These are phyloP conservation scores for Drosophila obscura DNA, from an alignment of 1,140 invertebrate species.

Conservation along the genomic window DNA sequence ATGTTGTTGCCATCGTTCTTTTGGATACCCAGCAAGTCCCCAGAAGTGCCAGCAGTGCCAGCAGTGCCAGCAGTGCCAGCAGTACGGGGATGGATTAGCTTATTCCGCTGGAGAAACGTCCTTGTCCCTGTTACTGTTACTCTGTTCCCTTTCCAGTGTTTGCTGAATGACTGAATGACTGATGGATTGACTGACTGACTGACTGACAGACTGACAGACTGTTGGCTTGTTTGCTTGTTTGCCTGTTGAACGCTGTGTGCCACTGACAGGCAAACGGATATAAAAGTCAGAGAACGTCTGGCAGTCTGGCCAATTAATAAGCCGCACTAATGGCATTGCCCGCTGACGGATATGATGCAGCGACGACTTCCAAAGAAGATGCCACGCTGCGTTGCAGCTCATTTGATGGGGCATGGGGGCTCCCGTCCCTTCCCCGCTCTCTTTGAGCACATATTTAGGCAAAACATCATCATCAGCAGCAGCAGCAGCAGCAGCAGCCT, in stretches of 20 bases:
- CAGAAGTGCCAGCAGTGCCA: too few relatives aligned
- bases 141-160: background rate
- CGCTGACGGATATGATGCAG: slow-evolving; percentile 53
- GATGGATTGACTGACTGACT: slow-evolving; percentile 56
- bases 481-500: slow-evolving; percentile 5
- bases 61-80: background rate
- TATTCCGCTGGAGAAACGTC: slow-evolving; percentile 49
- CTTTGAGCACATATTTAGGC: slow-evolving; percentile 56
- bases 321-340: slow-evolving; percentile 64
- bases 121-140: slow-evolving; percentile 58
- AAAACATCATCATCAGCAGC: slow-evolving; percentile 47
- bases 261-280: slow-evolving; percentile 57
- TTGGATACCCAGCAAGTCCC: background rate
- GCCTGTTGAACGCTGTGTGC: slow-evolving; percentile 49
- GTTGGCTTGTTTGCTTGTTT: slow-evolving; percentile 9
- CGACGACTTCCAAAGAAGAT: slow-evolving; percentile 11
- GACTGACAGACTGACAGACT: slow-evolving; percentile 11
- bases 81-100: slow-evolving; percentile 51
- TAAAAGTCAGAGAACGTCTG: slow-evolving; percentile 53
- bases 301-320: slow-evolving; percentile 70
- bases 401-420: slow-evolving; percentile 19
- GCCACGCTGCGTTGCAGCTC: slow-evolving; percentile 32
- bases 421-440: too few relatives aligned
- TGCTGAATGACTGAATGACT: slow-evolving; percentile 70
- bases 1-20: slow-evolving; percentile 52